Evolutionary conservation across 2,888 invertebrate genomes (phyloP).

Genomic region (Coecobrya sp.): DNA sequence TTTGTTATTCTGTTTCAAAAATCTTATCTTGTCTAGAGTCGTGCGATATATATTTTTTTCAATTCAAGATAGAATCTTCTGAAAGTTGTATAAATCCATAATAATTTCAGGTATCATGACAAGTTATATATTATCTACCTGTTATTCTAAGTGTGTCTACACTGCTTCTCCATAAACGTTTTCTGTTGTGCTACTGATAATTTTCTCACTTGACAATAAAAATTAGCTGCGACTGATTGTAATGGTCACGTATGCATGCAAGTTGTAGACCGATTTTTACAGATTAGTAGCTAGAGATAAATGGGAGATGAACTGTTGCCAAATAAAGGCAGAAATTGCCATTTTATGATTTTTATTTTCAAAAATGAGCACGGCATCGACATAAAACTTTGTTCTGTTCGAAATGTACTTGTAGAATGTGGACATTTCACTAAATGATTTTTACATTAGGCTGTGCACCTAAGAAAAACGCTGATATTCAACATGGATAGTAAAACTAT

Average conservation of each 20-base stretch:
- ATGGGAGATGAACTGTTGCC: background rate
- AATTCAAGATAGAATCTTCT: background rate
- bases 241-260: background rate
- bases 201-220: background rate
- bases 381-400: background rate
- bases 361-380: background rate
- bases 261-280: background rate
- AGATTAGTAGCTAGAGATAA: background rate
- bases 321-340: constrained; percentile 2
- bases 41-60: constrained; percentile 24
- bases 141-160: background rate
- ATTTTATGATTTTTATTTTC: background rate
- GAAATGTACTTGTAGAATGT: background rate
- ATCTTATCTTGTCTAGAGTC: constrained; percentile 5
- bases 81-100: background rate
- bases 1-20: background rate
- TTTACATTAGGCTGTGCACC: background rate
- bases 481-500: too few species aligned
- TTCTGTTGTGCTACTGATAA: background rate
- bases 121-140: constrained; percentile 8
- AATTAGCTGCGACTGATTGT: background rate
- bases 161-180: too few species aligned
- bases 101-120: constrained; percentile 34
- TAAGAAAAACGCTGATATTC: too few species aligned
- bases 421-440: background rate